Base-by-base conservation (phyloP, 2,113 vertebrate species). In the Elephas maximus region DNA sequence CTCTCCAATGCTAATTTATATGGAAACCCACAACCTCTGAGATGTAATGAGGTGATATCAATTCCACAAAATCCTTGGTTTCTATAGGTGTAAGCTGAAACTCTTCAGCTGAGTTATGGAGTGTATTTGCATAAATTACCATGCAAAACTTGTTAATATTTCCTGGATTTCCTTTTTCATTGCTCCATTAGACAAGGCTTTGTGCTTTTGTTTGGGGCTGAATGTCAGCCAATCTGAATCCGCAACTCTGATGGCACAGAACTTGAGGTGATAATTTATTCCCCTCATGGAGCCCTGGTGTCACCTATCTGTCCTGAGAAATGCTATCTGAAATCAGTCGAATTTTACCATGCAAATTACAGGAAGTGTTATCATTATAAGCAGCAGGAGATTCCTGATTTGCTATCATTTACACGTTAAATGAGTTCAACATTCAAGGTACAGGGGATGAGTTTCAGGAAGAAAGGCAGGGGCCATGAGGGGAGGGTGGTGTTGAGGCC, bases 71-170 rank as follows among this genome's bases (percentile, higher is more conserved):
- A 98, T 94, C 94, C 92, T 97, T 96, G 96, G 97, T 91, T 98
- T 82, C 97, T 79, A 94, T 96, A 98, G 98, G 97, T 98, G 92
- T 84, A 79, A 93, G 85, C 96, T 45, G 96, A 97, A 94, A n/a
- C 94, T 98, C 97, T 98, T 98, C 97, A 97, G 96, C 97, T 97
- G 97, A 98, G 95, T 98, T 98, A 98, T 97, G 96, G 97, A 26
- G 94, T 98, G 65, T 86, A 99, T 99, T 99, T 99, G 97, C 99
- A 99, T 99, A 99, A 98, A 99, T 99, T 99, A 98, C 97, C 98
- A 98, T 98, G 96, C 4, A 60, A 98, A 98, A 98, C 98, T 98
- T 98, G 97, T 97, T 98, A 98, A 98, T 98, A 98, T 98, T 97
- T 98, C 95, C 96, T 96, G 96, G 97, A 89, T 98, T 97, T 95